Evolutionary conservation across 2,888 invertebrate genomes (phyloP).

Genomic region (Eristalis arbustorum): DNA sequence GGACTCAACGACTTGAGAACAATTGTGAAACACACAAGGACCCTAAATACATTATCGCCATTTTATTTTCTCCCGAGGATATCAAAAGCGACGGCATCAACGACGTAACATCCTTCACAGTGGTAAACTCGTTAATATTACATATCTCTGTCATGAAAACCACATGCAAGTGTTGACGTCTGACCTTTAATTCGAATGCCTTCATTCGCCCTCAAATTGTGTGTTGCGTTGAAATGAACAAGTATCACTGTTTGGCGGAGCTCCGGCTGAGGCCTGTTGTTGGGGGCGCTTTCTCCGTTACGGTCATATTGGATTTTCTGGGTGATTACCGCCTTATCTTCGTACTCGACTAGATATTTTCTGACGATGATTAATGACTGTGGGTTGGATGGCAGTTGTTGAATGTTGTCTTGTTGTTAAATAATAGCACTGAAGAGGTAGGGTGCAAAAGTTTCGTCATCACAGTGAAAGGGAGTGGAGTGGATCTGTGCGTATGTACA

Average conservation of each 20-base stretch:
- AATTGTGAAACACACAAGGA: too few relatives aligned
- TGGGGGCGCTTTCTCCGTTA: not conserved
- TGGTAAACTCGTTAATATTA: not conserved
- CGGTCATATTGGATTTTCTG: not conserved
- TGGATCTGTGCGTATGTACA: too few relatives aligned
- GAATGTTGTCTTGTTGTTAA: not conserved
- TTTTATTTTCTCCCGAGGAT: not conserved
- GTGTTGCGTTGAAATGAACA: not conserved
- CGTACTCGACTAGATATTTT: not conserved
- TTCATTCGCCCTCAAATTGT: not conserved
- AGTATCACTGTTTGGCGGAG: not conserved
- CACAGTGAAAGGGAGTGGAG: not conserved
- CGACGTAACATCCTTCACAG: not conserved
- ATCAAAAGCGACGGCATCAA: not conserved
- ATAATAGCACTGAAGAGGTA: not conserved
- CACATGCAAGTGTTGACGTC: not conserved
- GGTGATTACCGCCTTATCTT: not conserved
- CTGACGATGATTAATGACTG: not conserved
- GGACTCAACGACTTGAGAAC: too few relatives aligned
- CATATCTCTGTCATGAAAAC: not conserved
- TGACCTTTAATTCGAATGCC: not conserved
- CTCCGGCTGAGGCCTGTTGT: not conserved
- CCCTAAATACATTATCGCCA: too few relatives aligned
- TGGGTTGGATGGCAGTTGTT: not conserved
- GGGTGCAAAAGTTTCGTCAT: not conserved